Evolutionary conservation across 2,113 vertebrate species (phyloP), one percentile per base, ranked within the genome.

Genomic region (Gopherus evgoodei): DNA sequence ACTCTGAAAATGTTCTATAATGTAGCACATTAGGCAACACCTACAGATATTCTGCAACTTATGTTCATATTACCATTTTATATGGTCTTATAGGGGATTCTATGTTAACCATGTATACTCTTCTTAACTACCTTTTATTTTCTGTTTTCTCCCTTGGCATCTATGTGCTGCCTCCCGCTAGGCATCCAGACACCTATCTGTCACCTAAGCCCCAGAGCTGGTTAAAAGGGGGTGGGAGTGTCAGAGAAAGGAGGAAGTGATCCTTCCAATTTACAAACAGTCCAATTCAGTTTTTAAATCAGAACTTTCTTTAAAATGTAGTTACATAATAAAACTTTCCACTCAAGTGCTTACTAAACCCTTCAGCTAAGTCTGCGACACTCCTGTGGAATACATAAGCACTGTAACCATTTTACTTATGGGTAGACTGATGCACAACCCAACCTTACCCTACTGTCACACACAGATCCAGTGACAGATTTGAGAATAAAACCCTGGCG

Each of bases 341-440:
- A n/a, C n/a, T 19, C 38, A 44, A 78, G 52, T 44, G 35, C 56
- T 91, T 93, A 91, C 52, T 72, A 91, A 94, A 91, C 49, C 88
- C 72, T 94, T 92, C 1, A 94, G 62, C 22, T 72, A 62, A 83
- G 83, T 90, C 72, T 92, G 35, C 8, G 2, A 35, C 19, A 35
- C 11, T 88, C 85, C 49, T 88, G 75, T 81, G 90, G 93, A 93
- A 85, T 7, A 49, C 78, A 69, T 0, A 1, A 90, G 65, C 38
- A 29, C 38, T 79, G 84, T n/a, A 76, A 21, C 62, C 38, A 54
- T 62, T 89, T 90, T 0, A 0, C 24, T 81, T 11, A 6, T 1
- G 19, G 19, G 49, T 79, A 90, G 89, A 93, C 62, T 69, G 16
- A 69, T n/a, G 31, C 2, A 0, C 8, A 38, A 38, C 50, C 82